Evolutionary conservation across 2,888 invertebrate species (phyloP).

Genomic region (Hybos culiciformis): DNA sequence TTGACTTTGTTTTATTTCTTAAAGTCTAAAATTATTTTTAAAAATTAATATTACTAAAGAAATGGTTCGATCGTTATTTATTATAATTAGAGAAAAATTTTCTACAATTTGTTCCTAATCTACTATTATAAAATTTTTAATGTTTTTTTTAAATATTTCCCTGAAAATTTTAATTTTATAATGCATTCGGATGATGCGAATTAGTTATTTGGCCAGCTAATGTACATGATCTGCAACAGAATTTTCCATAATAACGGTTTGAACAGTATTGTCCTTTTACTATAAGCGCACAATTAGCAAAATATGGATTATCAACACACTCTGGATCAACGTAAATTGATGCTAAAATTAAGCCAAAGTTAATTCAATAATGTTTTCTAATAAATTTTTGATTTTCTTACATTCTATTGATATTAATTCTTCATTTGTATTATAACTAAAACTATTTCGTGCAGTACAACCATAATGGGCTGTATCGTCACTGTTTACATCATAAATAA

Average conservation of each 20-base stretch:
- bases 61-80: not conserved
- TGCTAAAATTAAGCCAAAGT: slow-evolving; percentile 19
- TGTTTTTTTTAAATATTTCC: not conserved
- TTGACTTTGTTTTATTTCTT: not conserved
- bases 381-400: slow-evolving; percentile 29
- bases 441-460: slow-evolving; percentile 68
- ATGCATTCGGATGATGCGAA: slow-evolving; percentile 26
- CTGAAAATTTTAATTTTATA: slow-evolving; percentile 16
- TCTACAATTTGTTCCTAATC: too few relatives aligned
- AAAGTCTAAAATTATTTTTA: not conserved
- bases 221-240: slow-evolving; percentile 90
- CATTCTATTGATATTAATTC: slow-evolving; percentile 63
- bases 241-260: slow-evolving; percentile 83
- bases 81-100: not conserved
- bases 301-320: slow-evolving; percentile 76
- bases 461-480: slow-evolving; percentile 69
- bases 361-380: not conserved
- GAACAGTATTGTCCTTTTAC: slow-evolving; percentile 70
- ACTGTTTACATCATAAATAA: slow-evolving; percentile 46
- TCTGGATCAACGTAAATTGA: slow-evolving; percentile 53
- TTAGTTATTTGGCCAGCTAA: slow-evolving; percentile 58
- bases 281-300: slow-evolving; percentile 81
- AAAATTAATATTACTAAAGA: not conserved
- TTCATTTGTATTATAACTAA: slow-evolving; percentile 48
- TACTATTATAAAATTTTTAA: not conserved